Percentiles rank a stretch among this genome's conserved stretches.
phyloP scores from a whole-genome alignment of 2,797 vertebrate species.

The Scleropages formosus region DNA sequence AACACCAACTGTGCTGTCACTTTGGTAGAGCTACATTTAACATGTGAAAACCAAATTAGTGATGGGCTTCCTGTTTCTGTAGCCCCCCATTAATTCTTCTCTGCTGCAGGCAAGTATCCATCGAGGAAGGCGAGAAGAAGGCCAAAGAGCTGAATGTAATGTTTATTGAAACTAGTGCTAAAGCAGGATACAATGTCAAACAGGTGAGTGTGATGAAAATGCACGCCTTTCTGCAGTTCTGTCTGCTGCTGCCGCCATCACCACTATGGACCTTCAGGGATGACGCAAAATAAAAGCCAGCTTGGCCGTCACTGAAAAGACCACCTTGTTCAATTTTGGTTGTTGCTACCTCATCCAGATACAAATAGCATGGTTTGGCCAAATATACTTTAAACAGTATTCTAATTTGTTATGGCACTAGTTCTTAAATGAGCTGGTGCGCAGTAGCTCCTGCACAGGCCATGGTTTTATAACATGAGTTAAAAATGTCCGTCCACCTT shows the following conservation, averaged over 20 bases:
- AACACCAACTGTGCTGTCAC: no score
- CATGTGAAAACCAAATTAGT: no score
- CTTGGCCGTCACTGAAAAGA: slow-evolving; percentile 33
- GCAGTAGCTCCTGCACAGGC: no score
- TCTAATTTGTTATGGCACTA: no score
- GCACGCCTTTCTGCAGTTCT: slow-evolving; percentile 38
- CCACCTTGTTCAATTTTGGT: background rate
- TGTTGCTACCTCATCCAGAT: background rate
- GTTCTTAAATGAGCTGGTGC: no score
- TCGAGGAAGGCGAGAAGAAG: slow-evolving; percentile 98
- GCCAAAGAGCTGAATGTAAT: slow-evolving; percentile 99
- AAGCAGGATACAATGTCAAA: slow-evolving; percentile 99
- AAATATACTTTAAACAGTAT: no score
- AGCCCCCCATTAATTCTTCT: slow-evolving; percentile 51
- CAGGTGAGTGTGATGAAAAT: slow-evolving; percentile 79
- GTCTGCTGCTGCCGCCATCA: slow-evolving; percentile 46
- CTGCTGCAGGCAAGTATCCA: slow-evolving; percentile 92
- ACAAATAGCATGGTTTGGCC: no score
- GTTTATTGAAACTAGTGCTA: slow-evolving; percentile 99
- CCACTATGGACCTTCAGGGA: background rate
- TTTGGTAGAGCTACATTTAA: no score
- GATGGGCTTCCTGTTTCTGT: background rate
- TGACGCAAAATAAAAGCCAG: no score
- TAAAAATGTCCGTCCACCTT: no score
- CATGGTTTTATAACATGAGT: no score